Evolutionary conservation across 2,113 vertebrate genomes (phyloP).

Genomic region (Speoplatyrhinus poulsoni): DNA sequence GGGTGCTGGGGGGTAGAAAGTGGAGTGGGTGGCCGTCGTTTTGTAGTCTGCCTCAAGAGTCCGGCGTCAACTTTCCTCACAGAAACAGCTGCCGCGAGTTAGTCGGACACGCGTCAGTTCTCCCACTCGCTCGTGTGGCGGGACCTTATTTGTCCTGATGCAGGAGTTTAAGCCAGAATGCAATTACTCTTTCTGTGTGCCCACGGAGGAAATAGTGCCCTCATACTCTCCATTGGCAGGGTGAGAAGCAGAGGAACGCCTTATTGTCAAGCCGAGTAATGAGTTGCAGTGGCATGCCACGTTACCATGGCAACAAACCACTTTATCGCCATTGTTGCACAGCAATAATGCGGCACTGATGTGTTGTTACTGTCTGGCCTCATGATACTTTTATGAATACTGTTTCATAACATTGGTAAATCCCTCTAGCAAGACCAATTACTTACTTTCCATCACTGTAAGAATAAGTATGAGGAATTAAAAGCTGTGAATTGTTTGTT

Average conservation of each 20-base stretch:
- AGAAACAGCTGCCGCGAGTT: conserved; percentile 20
- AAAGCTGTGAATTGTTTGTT: neutral
- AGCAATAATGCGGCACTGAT: conserved; percentile 24
- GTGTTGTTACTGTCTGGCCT: conserved; percentile 36
- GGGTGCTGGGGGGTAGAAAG: neutral
- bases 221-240: conserved; percentile 43
- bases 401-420: conserved; percentile 32
- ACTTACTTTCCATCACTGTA: conserved; percentile 20
- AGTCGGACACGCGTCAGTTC: conserved; percentile 2
- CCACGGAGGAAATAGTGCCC: conserved; percentile 16
- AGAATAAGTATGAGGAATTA: neutral
- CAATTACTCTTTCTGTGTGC: conserved; percentile 35
- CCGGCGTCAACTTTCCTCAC: conserved; percentile 4
- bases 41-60: conserved; percentile 3
- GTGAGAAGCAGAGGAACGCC: conserved; percentile 2
- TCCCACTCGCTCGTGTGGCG: conserved; percentile 3
- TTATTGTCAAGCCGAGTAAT: conserved; percentile 27
- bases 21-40: conserved; percentile 17
- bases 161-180: conserved; percentile 27
- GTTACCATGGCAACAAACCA: conserved; percentile 63
- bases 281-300: conserved; percentile 28
- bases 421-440: conserved; percentile 14
- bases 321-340: conserved; percentile 32
- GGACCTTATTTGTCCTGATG: conserved; percentile 24
- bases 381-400: conserved; percentile 40